A percentile compares a stretch with the other conserved stretches of the same genome.
phyloP scores from a whole-genome alignment of 2,113 vertebrate genomes.

The Penelope pileata region DNA sequence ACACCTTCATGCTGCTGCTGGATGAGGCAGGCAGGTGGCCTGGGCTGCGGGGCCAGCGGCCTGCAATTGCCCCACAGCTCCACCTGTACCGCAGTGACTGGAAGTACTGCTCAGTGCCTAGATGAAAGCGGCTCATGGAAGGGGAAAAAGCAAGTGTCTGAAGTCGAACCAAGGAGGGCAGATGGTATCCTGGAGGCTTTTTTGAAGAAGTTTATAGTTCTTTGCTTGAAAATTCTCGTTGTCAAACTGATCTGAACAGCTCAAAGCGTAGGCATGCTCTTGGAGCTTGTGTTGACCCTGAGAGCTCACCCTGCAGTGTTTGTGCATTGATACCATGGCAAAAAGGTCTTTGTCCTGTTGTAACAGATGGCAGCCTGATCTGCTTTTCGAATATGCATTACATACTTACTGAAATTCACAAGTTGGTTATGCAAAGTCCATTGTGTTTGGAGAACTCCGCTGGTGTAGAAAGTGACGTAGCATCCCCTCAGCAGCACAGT shows the following conservation, averaged over 20 bases:
- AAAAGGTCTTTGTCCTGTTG: not conserved
- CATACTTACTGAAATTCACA: not conserved
- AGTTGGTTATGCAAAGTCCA: not conserved
- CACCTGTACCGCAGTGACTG: not conserved
- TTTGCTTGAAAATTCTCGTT: not conserved
- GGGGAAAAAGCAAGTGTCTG: not conserved
- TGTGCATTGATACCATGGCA: not conserved
- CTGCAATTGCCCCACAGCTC: not conserved
- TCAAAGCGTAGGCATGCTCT: not conserved
- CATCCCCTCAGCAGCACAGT: not conserved
- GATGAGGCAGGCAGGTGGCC: not conserved
- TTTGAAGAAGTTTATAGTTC: not conserved
- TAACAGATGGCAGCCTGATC: not conserved
- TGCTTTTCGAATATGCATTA: not conserved
- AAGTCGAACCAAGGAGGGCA: not conserved
- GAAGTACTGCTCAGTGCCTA: not conserved
- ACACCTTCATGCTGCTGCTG: not conserved
- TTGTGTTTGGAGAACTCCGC: not conserved
- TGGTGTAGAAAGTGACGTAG: fast-evolving
- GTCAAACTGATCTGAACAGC: not conserved
- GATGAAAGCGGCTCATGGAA: not conserved
- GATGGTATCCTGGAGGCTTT: not conserved
- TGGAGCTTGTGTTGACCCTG: not conserved
- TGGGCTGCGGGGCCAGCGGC: not conserved
- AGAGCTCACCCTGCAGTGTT: not conserved